phyloP scores from a whole-genome alignment of 2,113 vertebrate species.

The Semnornis frantzii region DNA sequence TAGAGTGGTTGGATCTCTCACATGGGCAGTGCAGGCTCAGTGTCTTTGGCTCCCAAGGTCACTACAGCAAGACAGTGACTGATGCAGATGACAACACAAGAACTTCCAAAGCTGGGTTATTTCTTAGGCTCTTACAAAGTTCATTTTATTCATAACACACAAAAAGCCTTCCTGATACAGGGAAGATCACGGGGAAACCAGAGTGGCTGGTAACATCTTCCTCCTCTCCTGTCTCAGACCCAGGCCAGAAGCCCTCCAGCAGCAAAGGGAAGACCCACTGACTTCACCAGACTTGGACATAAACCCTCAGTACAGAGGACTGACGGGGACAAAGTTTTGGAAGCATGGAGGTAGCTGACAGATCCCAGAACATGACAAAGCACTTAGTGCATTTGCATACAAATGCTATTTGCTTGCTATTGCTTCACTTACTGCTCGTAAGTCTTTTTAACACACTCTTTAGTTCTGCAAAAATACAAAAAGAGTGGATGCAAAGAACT shows the following conservation, averaged over 20 bases:
- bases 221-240: not conserved
- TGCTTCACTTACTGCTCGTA: constrained; percentile 24
- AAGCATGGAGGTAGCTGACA: not conserved
- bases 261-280: not conserved
- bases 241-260: not conserved
- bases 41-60: not conserved
- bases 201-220: not conserved
- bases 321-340: not conserved
- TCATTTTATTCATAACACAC: not conserved
- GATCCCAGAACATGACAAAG: constrained; percentile 22
- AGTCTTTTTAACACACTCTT: constrained; percentile 30
- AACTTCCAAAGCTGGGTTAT: not conserved
- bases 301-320: not conserved
- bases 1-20: not conserved
- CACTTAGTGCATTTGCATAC: not conserved
- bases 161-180: not conserved
- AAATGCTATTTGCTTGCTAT: constrained; percentile 2
- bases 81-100: fast-evolving
- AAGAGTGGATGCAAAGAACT: constrained; percentile 8
- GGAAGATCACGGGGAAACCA: not conserved
- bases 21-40: not conserved
- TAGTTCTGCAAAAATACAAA: constrained; percentile 9
- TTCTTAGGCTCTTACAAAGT: not conserved
- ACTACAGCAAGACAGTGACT: not conserved
- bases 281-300: not conserved